Conservation (phyloP, 2,113 vertebrate genomes). For the Mystacornis crossleyi region DNA sequence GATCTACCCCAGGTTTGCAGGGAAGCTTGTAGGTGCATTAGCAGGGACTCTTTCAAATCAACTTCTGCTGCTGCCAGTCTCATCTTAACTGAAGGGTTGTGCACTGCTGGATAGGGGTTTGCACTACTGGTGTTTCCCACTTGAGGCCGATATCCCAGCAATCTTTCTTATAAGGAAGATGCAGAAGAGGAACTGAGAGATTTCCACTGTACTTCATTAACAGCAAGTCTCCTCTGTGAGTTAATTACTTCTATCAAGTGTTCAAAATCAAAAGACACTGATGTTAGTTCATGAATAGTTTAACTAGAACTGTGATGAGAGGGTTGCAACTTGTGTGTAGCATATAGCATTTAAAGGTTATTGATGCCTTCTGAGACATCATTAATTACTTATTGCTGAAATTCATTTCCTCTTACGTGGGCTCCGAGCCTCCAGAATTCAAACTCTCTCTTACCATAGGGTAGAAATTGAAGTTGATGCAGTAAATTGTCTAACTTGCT, state of each 20-base stretch:
- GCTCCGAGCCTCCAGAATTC: background rate
- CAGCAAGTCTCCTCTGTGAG: background rate
- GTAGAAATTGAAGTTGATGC: background rate
- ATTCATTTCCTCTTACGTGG: background rate
- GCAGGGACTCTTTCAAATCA: background rate
- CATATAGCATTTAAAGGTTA: conserved; percentile 11
- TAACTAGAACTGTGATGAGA: background rate
- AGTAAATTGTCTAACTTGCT: background rate
- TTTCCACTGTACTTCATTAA: background rate
- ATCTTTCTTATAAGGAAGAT: background rate
- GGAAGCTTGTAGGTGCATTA: background rate
- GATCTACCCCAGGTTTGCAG: background rate
- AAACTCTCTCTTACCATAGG: background rate
- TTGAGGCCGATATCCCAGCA: background rate
- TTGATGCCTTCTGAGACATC: background rate
- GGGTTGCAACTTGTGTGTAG: background rate
- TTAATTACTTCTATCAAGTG: background rate
- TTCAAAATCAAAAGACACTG: background rate
- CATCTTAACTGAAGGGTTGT: background rate
- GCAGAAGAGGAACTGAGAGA: background rate
- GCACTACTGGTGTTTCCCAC: background rate
- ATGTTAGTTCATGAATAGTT: background rate
- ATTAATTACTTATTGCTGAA: background rate
- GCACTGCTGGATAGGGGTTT: background rate
- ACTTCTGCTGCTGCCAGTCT: background rate